A percentile compares a stretch with the other conserved stretches of the same genome.
Conservation (phyloP, 1,140 invertebrate genomes). For the Cotesia typhae region DNA sequence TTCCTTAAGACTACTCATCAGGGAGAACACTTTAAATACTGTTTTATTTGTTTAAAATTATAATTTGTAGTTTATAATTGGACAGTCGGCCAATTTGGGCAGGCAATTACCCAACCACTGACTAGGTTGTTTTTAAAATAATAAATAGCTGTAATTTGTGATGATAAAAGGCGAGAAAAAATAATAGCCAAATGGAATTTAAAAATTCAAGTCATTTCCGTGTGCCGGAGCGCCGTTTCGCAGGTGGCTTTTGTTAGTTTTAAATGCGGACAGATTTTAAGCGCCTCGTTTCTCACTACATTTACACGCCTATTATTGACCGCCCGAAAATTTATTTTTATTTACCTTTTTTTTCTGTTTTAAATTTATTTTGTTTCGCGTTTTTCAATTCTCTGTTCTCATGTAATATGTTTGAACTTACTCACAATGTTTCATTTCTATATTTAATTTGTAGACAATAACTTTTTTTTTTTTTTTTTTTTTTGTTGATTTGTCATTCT, state of each 20-base stretch:
- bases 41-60: background rate
- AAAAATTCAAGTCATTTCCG: constrained; percentile 58
- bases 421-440: too few species aligned
- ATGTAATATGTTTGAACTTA: background rate
- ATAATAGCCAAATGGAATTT: constrained; percentile 18
- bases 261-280: constrained; percentile 25
- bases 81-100: constrained; percentile 39
- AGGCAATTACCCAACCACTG: constrained; percentile 47
- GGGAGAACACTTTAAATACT: background rate
- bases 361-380: background rate
- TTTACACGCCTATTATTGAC: constrained; percentile 10
- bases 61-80: background rate
- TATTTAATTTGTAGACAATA: too few species aligned
- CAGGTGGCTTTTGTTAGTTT: constrained; percentile 32
- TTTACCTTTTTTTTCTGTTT: background rate
- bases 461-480: too few species aligned
- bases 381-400: background rate
- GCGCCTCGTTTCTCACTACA: constrained; percentile 8
- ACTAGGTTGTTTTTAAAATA: constrained; percentile 28
- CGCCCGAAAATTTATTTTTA: too few species aligned
- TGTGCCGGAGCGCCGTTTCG: background rate
- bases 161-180: constrained; percentile 7
- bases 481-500: too few species aligned
- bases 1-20: constrained; percentile 54
- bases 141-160: constrained; percentile 7